Evolutionary conservation across 2,113 vertebrate genomes (phyloP).

Genomic region (Pangasianodon gigas): DNA sequence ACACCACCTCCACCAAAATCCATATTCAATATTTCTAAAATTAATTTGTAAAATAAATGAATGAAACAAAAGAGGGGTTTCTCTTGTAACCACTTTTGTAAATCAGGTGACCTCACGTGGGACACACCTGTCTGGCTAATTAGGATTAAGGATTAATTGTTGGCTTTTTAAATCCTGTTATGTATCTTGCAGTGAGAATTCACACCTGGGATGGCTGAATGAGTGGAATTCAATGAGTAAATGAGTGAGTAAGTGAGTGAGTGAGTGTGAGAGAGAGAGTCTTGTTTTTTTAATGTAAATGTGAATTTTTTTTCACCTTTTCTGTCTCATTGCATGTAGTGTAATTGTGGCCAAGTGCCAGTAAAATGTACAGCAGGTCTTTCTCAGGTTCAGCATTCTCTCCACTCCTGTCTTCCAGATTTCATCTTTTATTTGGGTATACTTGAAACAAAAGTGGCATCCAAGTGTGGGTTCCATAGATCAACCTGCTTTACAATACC

Average conservation of each 20-base stretch:
- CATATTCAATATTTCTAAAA: background rate
- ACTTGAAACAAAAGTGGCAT: background rate
- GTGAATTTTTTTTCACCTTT: background rate
- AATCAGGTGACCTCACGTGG: background rate
- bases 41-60: background rate
- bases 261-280: background rate
- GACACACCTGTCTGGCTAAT: background rate
- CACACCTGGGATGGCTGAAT: background rate
- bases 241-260: background rate
- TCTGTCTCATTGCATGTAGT: background rate
- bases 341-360: background rate
- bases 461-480: conserved; percentile 28
- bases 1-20: no score
- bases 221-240: background rate
- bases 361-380: background rate
- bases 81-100: background rate
- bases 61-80: background rate
- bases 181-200: background rate
- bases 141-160: background rate
- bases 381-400: background rate
- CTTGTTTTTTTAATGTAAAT: background rate
- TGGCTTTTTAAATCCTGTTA: conserved; percentile 2
- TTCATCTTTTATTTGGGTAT: background rate
- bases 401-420: background rate
- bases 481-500: conserved; percentile 23